Conservation (phyloP, 2,888 invertebrate species). For the Baccha elongata region DNA sequence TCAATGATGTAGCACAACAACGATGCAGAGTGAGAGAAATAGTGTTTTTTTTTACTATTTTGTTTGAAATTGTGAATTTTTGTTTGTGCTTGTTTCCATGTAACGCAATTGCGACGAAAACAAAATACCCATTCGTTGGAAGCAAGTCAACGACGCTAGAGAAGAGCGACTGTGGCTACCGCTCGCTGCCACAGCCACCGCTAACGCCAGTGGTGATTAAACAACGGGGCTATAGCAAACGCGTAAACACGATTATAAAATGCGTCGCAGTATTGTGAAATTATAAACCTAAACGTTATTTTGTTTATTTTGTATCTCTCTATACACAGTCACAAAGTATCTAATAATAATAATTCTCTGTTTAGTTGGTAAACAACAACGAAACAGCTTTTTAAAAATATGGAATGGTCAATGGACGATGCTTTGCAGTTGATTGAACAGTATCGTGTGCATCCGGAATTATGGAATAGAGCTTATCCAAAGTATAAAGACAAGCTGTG, state of each 20-base stretch:
- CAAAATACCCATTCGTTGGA: conserved; percentile 46
- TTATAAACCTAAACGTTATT: conserved; percentile 69
- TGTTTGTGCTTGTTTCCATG: conserved; percentile 66
- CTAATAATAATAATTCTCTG: not conserved
- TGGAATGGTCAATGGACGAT: conserved; percentile 82
- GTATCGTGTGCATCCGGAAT: conserved; percentile 80
- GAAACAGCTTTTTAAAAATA: conserved; percentile 69
- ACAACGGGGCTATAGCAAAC: conserved; percentile 36
- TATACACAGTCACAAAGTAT: not conserved
- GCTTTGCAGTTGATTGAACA: conserved; percentile 81
- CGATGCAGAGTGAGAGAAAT: conserved; percentile 28
- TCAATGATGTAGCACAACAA: conserved; percentile 28
- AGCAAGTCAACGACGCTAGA: conserved; percentile 33
- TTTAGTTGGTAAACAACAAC: conserved; percentile 56
- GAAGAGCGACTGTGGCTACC: conserved; percentile 12
- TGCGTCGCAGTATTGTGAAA: conserved; percentile 73
- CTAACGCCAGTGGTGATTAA: conserved; percentile 38
- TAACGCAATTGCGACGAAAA: conserved; percentile 43
- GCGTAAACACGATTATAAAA: conserved; percentile 72
- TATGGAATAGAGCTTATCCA: conserved; percentile 81
- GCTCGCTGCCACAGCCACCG: not conserved
- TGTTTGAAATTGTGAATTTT: conserved; percentile 55
- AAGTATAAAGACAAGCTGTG: conserved; percentile 81
- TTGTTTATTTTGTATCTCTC: conserved; percentile 65
- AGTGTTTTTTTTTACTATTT: conserved; percentile 36